These are phyloP conservation scores for Drosophila carrolli DNA, from an alignment of 1,140 invertebrate species.

Conservation along the genomic window DNA sequence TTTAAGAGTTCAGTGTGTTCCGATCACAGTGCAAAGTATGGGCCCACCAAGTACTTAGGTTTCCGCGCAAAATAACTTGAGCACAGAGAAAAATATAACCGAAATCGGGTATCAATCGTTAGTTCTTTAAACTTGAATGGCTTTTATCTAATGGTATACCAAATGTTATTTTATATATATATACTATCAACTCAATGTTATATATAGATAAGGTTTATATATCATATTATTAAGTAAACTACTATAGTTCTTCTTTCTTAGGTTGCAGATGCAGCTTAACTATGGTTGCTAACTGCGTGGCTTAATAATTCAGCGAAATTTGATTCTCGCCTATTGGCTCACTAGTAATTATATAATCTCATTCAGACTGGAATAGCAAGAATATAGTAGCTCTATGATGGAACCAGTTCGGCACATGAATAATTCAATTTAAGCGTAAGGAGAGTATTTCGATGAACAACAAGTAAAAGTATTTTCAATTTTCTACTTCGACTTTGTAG, in stretches of 20 bases:
- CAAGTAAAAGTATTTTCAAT: constrained; percentile 9
- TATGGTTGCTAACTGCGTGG: too few species aligned
- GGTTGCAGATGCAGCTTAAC: too few species aligned
- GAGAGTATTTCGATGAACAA: constrained; percentile 5
- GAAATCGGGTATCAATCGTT: background rate
- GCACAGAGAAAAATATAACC: constrained; percentile 10
- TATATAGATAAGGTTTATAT: too few species aligned
- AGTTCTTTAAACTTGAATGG: background rate
- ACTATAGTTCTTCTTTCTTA: too few species aligned
- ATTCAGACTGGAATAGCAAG: constrained; percentile 23
- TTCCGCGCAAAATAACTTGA: constrained; percentile 1
- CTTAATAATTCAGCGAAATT: background rate
- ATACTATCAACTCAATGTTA: too few species aligned
- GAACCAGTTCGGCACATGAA: constrained; percentile 15
- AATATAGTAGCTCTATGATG: constrained; percentile 8
- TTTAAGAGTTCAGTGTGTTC: constrained; percentile 55
- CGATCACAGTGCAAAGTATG: constrained; percentile 51
- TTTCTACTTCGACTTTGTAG: background rate
- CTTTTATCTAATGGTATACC: background rate
- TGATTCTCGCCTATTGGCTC: background rate
- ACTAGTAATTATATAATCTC: background rate
- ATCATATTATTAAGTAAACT: too few species aligned
- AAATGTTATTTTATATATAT: too few species aligned
- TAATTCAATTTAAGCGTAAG: constrained; percentile 21
- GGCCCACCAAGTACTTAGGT: constrained; percentile 6